phyloP scores from a whole-genome alignment of 2,113 vertebrate species.

The Chionodraco myersi region DNA sequence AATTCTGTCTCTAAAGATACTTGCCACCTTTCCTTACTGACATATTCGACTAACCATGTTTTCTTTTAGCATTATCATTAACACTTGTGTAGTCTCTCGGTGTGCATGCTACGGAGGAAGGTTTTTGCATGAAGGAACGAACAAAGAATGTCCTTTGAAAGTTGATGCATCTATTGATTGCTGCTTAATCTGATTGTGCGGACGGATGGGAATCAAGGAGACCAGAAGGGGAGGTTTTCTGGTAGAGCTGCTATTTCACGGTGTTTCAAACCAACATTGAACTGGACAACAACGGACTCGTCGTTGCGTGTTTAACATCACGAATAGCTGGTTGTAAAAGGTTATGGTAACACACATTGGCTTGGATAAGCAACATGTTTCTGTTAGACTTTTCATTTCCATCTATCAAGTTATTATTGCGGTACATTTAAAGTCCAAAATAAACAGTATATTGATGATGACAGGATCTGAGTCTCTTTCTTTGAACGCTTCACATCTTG shows the following conservation, averaged over 20 bases:
- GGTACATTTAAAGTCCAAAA: slow-evolving; percentile 49
- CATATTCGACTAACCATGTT: background rate
- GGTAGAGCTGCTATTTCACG: slow-evolving; percentile 34
- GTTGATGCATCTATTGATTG: slow-evolving; percentile 64
- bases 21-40: background rate
- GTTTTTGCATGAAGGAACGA: slow-evolving; percentile 35
- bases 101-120: slow-evolving; percentile 22
- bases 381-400: background rate
- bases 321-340: background rate
- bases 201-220: slow-evolving; percentile 55
- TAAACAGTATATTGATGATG: slow-evolving; percentile 54
- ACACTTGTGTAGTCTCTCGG: background rate
- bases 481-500: no score
- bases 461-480: background rate
- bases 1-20: slow-evolving; percentile 18
- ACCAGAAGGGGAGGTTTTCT: slow-evolving; percentile 24
- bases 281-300: background rate
- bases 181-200: slow-evolving; percentile 54
- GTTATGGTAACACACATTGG: background rate
- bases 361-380: background rate
- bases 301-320: slow-evolving; percentile 34
- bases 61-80: background rate
- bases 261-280: background rate
- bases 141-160: slow-evolving; percentile 64
- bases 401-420: background rate